Evolutionary conservation across 2,797 vertebrate genomes (phyloP).

Genomic region (Tenualosa ilisha): DNA sequence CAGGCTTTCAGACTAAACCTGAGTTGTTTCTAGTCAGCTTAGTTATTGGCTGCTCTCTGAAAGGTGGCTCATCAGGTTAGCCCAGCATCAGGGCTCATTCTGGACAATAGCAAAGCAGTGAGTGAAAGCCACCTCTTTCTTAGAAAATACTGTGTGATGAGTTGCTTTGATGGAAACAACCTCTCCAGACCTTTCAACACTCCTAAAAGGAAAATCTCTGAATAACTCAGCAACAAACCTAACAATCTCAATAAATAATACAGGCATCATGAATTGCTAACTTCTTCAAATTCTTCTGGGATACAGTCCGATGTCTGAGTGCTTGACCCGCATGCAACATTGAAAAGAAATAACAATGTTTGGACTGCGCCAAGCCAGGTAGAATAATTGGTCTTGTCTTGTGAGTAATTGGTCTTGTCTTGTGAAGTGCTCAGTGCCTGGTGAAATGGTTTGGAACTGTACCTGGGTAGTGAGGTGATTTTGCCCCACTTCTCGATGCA

Average conservation of each 20-base stretch:
- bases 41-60: neutral
- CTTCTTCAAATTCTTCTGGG: neutral
- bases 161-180: neutral
- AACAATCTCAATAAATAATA: neutral
- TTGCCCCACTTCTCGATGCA: slow-evolving; percentile 99
- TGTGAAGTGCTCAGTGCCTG: neutral
- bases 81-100: neutral
- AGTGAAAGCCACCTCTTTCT: neutral
- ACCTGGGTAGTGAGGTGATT: slow-evolving; percentile 95
- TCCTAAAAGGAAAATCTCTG: no score
- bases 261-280: neutral
- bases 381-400: neutral
- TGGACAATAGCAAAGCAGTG: neutral
- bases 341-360: neutral
- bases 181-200: no score
- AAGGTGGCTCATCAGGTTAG: neutral
- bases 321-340: neutral
- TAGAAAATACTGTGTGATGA: neutral
- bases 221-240: neutral
- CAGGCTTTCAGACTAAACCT: neutral
- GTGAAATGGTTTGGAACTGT: slow-evolving; percentile 32
- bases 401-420: neutral
- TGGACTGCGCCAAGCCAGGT: neutral
- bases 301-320: neutral
- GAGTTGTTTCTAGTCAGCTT: neutral